Evolutionary conservation across 2,888 invertebrate genomes (phyloP).

Genomic region (Drosophila yooni): DNA sequence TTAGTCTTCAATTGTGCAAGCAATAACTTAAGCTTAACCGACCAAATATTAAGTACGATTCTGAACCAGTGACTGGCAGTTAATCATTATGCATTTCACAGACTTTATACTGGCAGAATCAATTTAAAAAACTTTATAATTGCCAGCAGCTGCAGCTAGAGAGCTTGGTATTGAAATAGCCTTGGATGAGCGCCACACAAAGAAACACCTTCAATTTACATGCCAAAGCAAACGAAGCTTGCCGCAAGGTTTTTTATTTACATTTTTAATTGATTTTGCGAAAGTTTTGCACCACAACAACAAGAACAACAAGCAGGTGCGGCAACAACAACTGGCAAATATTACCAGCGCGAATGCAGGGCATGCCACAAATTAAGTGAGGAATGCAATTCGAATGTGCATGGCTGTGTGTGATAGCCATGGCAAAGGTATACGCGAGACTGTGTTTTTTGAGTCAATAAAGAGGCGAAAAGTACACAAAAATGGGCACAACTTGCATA

Average conservation of each 20-base stretch:
- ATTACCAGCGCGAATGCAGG: constrained; percentile 57
- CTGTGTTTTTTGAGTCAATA: constrained; percentile 50
- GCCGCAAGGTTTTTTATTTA: constrained; percentile 60
- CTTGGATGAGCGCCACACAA: constrained; percentile 29
- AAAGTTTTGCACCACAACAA: constrained; percentile 46
- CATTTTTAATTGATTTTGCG: constrained; percentile 73
- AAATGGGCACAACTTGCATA: constrained; percentile 35
- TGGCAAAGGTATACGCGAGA: background rate
- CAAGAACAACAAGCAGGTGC: background rate
- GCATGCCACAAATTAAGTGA: constrained; percentile 73
- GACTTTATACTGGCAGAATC: constrained; percentile 39
- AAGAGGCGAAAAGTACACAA: constrained; percentile 42
- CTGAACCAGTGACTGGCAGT: background rate
- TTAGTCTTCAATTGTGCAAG: background rate
- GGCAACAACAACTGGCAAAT: constrained; percentile 42
- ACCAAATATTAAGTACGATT: background rate
- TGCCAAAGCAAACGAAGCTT: constrained; percentile 50
- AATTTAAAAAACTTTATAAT: constrained; percentile 67
- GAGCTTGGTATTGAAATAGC: constrained; percentile 18
- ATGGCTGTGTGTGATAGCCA: background rate
- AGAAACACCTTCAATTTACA: constrained; percentile 68
- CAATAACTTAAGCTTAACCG: no score
- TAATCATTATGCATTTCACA: constrained; percentile 28
- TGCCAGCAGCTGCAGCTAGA: constrained; percentile 34
- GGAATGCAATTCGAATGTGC: constrained; percentile 63